phyloP scores from a whole-genome alignment of 53 echinoderm and acorn worm genomes.

The Crossaster papposus region DNA sequence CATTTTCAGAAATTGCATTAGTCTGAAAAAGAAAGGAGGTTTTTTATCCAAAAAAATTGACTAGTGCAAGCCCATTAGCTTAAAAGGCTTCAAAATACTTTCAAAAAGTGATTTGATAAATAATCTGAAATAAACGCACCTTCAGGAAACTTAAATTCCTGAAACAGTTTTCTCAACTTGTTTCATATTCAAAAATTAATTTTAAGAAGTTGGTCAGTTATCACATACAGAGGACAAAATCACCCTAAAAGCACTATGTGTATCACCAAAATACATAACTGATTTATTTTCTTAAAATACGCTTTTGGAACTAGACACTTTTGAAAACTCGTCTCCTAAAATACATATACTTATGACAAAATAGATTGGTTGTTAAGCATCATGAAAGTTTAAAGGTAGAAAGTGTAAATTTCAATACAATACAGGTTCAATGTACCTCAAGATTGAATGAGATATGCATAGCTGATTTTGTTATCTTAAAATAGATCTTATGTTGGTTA shows the following conservation, averaged over 20 bases:
- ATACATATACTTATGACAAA: background rate
- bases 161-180: too few relatives aligned
- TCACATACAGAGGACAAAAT: background rate
- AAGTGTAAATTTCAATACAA: background rate
- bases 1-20: too few relatives aligned
- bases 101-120: too few relatives aligned
- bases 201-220: too few relatives aligned
- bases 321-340: background rate
- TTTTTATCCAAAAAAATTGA: too few relatives aligned
- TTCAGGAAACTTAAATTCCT: too few relatives aligned
- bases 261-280: slow-evolving; percentile 24
- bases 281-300: background rate
- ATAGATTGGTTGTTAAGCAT: slow-evolving; percentile 3
- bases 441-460: background rate
- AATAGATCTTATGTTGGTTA: background rate
- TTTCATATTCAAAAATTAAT: too few relatives aligned
- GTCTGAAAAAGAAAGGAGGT: too few relatives aligned
- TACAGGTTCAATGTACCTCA: slow-evolving; percentile 1
- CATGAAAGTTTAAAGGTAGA: background rate
- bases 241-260: background rate
- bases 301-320: background rate
- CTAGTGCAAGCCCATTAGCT: too few relatives aligned
- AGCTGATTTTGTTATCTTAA: background rate
- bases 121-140: too few relatives aligned
- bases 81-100: too few relatives aligned